Evolutionary conservation across 2,797 vertebrate species (phyloP).

Genomic region (Trematomus bernacchii): DNA sequence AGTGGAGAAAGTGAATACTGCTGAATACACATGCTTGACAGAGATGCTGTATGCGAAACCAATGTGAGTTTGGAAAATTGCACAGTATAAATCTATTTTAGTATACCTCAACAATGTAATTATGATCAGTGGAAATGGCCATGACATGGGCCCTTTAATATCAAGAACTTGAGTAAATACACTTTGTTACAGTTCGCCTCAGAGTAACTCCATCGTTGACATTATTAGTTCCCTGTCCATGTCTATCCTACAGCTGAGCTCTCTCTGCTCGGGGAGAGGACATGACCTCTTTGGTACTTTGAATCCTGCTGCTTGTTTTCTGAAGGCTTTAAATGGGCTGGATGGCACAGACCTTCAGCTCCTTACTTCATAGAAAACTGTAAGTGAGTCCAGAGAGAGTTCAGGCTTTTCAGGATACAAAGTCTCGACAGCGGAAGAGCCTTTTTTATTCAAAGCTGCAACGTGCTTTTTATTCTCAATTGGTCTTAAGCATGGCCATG

Average conservation of each 20-base stretch:
- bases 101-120: too few species aligned
- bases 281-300: conserved; percentile 7
- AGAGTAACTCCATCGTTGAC: neutral
- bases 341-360: conserved; percentile 17
- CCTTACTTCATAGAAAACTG: conserved; percentile 14
- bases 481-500: neutral
- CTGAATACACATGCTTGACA: too few species aligned
- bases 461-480: conserved; percentile 18
- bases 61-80: too few species aligned
- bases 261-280: conserved; percentile 12
- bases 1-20: too few species aligned
- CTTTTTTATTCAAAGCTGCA: conserved; percentile 20
- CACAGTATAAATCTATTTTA: too few species aligned
- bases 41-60: too few species aligned
- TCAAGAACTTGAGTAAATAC: too few species aligned
- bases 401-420: conserved; percentile 22
- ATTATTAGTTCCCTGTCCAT: neutral
- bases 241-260: neutral
- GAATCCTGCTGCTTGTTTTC: conserved; percentile 9
- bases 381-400: conserved; percentile 22
- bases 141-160: too few species aligned
- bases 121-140: too few species aligned
- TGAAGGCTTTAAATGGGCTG: conserved; percentile 14
- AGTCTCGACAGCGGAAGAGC: neutral
- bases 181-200: neutral